phyloP scores from a whole-genome alignment of 2,797 vertebrate genomes.

The Coccyzus lansbergi region DNA sequence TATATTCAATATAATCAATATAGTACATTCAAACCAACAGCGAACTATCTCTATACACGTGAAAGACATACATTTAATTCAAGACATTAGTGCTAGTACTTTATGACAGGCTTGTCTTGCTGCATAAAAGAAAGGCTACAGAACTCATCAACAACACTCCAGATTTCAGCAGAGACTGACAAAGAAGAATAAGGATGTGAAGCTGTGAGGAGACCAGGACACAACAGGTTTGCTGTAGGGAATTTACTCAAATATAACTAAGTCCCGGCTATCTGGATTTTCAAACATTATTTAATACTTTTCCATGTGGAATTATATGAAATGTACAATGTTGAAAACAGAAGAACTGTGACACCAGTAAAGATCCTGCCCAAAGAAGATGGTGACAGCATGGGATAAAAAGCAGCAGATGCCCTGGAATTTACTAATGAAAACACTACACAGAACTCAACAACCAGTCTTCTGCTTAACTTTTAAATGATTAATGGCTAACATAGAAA shows the following conservation, averaged over 20 bases:
- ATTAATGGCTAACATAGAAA: background rate
- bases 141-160: accelerated
- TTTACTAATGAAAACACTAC: background rate
- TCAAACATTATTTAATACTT: background rate
- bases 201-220: background rate
- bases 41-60: background rate
- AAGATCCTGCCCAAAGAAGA: background rate
- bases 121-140: background rate
- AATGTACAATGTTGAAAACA: background rate
- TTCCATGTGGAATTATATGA: background rate
- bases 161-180: background rate
- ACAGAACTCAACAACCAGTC: background rate
- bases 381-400: background rate
- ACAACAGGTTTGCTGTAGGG: background rate
- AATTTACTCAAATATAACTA: background rate
- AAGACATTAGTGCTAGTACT: background rate
- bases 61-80: background rate
- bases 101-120: background rate
- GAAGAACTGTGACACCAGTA: background rate
- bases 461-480: background rate
- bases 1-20: no score
- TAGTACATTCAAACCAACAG: background rate
- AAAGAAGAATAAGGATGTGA: background rate
- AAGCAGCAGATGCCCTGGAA: background rate
- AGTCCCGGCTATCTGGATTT: background rate